A percentile compares a stretch with the other conserved stretches of the same genome.
phyloP scores from a whole-genome alignment of 2,888 invertebrate genomes.

The Ophion obscuratus region DNA sequence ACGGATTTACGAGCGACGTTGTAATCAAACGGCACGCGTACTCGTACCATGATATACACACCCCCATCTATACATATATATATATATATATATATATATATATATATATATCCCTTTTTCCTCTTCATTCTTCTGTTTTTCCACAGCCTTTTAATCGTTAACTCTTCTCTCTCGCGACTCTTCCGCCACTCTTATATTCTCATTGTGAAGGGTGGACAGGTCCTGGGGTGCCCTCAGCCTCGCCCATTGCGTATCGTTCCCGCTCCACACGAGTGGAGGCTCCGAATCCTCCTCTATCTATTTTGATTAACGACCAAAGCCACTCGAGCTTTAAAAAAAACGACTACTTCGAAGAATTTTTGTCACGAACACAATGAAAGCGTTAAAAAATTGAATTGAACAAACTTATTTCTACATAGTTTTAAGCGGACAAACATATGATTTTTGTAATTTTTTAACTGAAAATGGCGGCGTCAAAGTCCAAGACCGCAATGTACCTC shows the following conservation, averaged over 20 bases:
- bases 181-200: constrained; percentile 41
- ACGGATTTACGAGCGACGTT: constrained; percentile 78
- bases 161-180: constrained; percentile 50
- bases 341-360: too few species aligned
- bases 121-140: constrained; percentile 42
- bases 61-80: constrained; percentile 16
- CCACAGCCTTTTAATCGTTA: constrained; percentile 59
- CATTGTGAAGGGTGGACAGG: not conserved
- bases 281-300: not conserved
- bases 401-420: too few species aligned
- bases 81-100: constrained; percentile 32
- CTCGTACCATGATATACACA: constrained; percentile 16
- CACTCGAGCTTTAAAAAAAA: constrained; percentile 31
- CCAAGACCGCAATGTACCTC: too few species aligned
- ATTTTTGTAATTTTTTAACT: too few species aligned
- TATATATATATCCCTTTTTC: constrained; percentile 38
- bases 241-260: constrained; percentile 42
- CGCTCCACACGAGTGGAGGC: constrained; percentile 31
- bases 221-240: constrained; percentile 19
- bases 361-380: too few species aligned
- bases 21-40: constrained; percentile 79
- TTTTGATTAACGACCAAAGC: not conserved
- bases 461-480: too few species aligned
- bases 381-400: too few species aligned
- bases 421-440: too few species aligned